Evolutionary conservation across 2,113 vertebrate species (phyloP).

Genomic region (Psophia crepitans): DNA sequence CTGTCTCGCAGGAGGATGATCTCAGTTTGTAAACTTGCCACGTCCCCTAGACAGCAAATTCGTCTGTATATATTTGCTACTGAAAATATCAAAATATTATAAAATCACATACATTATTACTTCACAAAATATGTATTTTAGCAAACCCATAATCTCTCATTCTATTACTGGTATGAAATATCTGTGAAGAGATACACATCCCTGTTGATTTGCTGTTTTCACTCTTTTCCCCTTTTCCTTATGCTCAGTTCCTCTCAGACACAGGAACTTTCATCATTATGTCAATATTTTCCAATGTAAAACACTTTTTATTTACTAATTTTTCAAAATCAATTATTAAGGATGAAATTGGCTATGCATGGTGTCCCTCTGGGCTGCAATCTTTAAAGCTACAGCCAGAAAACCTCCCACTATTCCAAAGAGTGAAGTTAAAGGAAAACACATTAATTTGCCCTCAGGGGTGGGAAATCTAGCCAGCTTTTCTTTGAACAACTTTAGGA

Average conservation of each 20-base stretch:
- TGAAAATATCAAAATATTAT: background rate
- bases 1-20: background rate
- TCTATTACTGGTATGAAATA: too few relatives aligned
- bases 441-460: background rate
- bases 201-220: background rate
- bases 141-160: background rate
- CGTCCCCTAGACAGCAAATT: background rate
- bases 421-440: background rate
- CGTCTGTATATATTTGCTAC: background rate
- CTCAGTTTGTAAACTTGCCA: background rate
- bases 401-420: background rate
- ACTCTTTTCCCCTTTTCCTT: background rate
- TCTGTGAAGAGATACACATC: background rate
- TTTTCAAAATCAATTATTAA: conserved; percentile 6
- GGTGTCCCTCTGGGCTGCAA: background rate
- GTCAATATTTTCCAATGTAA: background rate
- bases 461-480: background rate
- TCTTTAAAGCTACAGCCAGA: background rate
- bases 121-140: background rate
- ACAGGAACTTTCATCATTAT: background rate
- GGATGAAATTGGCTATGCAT: background rate
- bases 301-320: background rate
- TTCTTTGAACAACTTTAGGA: background rate
- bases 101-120: background rate
- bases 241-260: background rate